Evolutionary conservation across 2,113 vertebrate genomes (phyloP).

Genomic region (Physeter macrocephalus): DNA sequence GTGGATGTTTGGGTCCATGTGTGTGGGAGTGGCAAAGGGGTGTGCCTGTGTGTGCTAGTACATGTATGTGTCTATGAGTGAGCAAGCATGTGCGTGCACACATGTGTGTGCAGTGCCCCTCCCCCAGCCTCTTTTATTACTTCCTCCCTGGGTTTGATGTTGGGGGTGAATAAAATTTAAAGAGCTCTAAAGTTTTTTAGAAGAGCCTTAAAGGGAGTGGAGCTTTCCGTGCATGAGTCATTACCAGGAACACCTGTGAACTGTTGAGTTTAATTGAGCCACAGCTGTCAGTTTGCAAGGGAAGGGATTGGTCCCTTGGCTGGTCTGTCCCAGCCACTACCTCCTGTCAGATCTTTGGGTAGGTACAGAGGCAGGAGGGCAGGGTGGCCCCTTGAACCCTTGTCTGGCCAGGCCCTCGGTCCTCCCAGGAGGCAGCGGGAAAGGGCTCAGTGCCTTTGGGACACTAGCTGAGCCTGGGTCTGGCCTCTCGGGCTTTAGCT

Average conservation of each 20-base stretch:
- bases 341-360: background rate
- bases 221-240: slow-evolving; percentile 79
- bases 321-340: slow-evolving; percentile 49
- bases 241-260: slow-evolving; percentile 83
- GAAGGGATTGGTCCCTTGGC: slow-evolving; percentile 70
- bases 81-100: background rate
- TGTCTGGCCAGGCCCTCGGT: background rate
- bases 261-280: slow-evolving; percentile 84
- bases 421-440: background rate
- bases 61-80: background rate
- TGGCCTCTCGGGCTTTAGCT: background rate
- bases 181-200: slow-evolving; percentile 85
- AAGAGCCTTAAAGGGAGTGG: slow-evolving; percentile 82
- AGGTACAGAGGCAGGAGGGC: background rate
- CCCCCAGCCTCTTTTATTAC: slow-evolving; percentile 77
- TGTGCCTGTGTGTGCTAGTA: background rate
- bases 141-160: slow-evolving; percentile 84
- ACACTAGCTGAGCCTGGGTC: background rate
- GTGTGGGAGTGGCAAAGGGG: background rate
- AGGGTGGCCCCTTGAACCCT: background rate
- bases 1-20: background rate
- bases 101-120: background rate
- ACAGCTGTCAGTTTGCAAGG: slow-evolving; percentile 78
- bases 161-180: slow-evolving; percentile 86
- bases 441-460: background rate